These are phyloP conservation scores for Andrena praecox DNA, from an alignment of 2,888 invertebrate species.

Conservation along the genomic window DNA sequence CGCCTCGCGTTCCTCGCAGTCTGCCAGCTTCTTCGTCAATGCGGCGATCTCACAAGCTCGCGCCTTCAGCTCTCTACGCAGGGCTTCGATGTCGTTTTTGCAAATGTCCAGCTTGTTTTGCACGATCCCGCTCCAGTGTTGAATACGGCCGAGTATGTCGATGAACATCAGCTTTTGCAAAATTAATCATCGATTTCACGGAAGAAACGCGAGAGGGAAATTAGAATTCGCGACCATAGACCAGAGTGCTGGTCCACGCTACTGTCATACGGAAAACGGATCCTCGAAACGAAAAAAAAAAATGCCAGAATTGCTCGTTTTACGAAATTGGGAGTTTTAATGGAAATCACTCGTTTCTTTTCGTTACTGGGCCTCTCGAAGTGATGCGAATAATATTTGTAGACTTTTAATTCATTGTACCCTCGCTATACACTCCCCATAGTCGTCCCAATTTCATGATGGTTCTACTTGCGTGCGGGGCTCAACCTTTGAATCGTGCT, in stretches of 20 bases:
- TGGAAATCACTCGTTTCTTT: neutral
- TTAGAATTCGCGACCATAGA: neutral
- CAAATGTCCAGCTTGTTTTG: slow-evolving; percentile 76
- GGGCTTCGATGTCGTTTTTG: slow-evolving; percentile 67
- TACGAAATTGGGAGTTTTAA: slow-evolving; percentile 45
- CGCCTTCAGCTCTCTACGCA: slow-evolving; percentile 72
- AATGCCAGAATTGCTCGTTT: slow-evolving; percentile 12
- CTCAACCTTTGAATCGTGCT: slow-evolving; percentile 82
- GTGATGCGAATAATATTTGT: slow-evolving; percentile 11
- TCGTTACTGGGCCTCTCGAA: slow-evolving; percentile 3
- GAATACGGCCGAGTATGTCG: slow-evolving; percentile 77
- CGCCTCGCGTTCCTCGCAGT: slow-evolving; percentile 35
- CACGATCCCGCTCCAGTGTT: slow-evolving; percentile 75
- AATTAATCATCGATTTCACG: slow-evolving; percentile 37
- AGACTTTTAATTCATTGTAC: slow-evolving; percentile 38
- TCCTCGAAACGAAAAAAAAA: neutral
- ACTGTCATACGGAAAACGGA: neutral
- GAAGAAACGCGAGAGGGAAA: neutral
- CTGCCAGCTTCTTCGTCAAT: slow-evolving; percentile 44
- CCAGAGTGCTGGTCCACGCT: neutral
- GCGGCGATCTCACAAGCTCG: slow-evolving; percentile 61
- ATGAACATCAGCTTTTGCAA: slow-evolving; percentile 76
- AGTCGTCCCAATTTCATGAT: slow-evolving; percentile 58
- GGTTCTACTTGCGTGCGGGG: slow-evolving; percentile 62
- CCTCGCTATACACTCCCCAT: slow-evolving; percentile 46